Evolutionary conservation across 2,113 vertebrate species (phyloP), one percentile per base, ranked within the genome.

Genomic region (Ciconia stormi): DNA sequence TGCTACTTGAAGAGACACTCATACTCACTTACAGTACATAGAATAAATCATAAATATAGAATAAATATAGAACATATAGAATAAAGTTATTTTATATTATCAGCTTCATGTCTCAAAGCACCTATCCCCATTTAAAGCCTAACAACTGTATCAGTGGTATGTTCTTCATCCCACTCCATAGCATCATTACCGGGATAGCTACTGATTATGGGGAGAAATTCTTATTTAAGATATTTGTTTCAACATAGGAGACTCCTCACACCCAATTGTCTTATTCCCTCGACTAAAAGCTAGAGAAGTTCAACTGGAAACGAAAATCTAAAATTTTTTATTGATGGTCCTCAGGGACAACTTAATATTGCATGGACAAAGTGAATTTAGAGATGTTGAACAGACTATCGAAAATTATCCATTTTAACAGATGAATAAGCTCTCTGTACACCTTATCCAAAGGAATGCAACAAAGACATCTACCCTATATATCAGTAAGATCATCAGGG

Each of bases 101-200:
- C 53, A 80, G 9, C 14, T 95, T 82, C 22, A 8, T 18, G 16
- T 14, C 63, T 77, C n/a, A 26, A 2, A 71, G 42, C 30, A 40
- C 17, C 30, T n/a, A 29, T 10, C 26, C 19, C 1, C 44, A 34
- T 25, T 65, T 83, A 66, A 84, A 89, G 26, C 36, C 46, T 70
- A 63, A 44, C 32, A 67, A 59, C 12, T 11, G 3, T 13, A n/a
- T 13, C 42, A 59, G 17, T 1, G 0, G 29, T 10, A 47, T 0
- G 5, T n/a, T 40, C n/a, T 63, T 73, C 65, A 40, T 53, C 16
- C 36, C 46, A 32, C 50, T 73, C 50, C 0, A 2, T 14, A 65
- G 50, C 40, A 81, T 16, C 27, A 9, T 34, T 81, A 49, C 11
- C 78, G 50, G 0, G 1, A 67, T 1, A 62, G 44, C 19, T 62